Evolutionary conservation across 2,797 vertebrate species (phyloP), one percentile per base, ranked within the genome.

Genomic region (Spheniscus humboldti): DNA sequence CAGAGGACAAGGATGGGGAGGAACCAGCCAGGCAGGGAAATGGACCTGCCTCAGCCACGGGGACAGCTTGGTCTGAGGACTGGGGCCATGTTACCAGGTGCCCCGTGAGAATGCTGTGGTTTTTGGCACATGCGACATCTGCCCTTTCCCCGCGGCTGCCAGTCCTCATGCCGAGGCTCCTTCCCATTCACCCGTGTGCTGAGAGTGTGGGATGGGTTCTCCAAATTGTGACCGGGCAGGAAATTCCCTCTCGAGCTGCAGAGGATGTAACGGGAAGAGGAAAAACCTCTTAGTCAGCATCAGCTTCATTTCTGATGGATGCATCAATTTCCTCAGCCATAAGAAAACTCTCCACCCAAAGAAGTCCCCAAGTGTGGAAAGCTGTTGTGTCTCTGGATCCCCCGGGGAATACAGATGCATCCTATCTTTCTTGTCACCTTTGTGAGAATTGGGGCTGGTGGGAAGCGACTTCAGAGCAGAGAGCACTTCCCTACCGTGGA

Each of bases 251-350:
- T 96, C 1, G 4, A 90, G 66, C 79, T 86, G 71, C 77, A 90
- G 67, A 94, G 88, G 83, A 89, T 96, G 74, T 94, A 96, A 91
- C 5, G 1, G 91, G 90, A 92, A 93, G 80, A 95, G 91, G 86
- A 93, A 95, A 94, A 96, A 87, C 6, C 59, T 93, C 92, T 93
- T 88, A 95, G 89, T 97, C 95, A 97, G 97, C 95, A 79, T 90
- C 17, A 1, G 12, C 71, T 92, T 92, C 4, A 15, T 82, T 92
- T 95, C 76, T 95, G 85, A 96, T 96, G 82, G 85, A 94, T 94
- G 52, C 59, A 81, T 86, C 69, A 48, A 22, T 92, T 96, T 97
- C 96, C 96, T 95, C n/a, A 69, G 47, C 50, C 11, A 3, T 75
- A 75, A 92, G 86, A 96, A 96, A 95, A 90, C 25, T 80, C 74